Base-by-base conservation (phyloP, 2,888 invertebrate genomes). In the Eupithecia exiguata region DNA sequence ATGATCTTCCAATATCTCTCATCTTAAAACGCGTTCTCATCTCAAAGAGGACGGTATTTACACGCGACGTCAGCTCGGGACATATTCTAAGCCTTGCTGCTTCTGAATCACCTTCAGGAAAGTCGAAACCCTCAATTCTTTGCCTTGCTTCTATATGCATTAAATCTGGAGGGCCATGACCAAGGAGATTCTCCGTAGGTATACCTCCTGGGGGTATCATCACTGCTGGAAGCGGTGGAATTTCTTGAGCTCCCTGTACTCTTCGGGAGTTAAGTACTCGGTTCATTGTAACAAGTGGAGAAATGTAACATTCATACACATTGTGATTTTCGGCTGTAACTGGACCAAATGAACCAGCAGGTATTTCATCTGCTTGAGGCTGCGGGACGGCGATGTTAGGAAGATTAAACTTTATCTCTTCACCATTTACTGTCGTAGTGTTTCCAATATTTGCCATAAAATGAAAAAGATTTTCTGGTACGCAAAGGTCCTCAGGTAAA, bases 381-480 rank as follows among this genome's bases (percentile, higher is more conserved):
- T 75, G 79, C 0, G 79, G 79, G 3, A 82, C 70, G 0, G 79
- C 82, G 0, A 61, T 62, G 0, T 77, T 75, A 0, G 80, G 80
- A 0, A 82, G 12, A 40, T 80, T 80, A 0, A 82, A 67, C 10
- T 71, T 77, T 0, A 81, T 72, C 53, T 82, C 80, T 68, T 81
- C 79, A 10, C 79, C 79, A 14, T 70, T 70, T 0, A 75, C 75
- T 0, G 79, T 81, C 0, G 78, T 79, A 0, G 81, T 82, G 35
- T 82, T 81, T 0, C 81, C 79, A 0, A 80, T 25, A 12, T 72
- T 76, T 2, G 78, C 69, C 5, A 79, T n/a, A 30, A 18, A 79
- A 46, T 81, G 80, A 65, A 70, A 80, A 1, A 81, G 68, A 16
- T 81, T 80, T 1, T 79, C 78, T 0, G 79, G 80, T 0, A 81